These are phyloP conservation scores for Sterrhoptilus dennistouni DNA, from an alignment of 2,113 vertebrate genomes.

Conservation along the genomic window DNA sequence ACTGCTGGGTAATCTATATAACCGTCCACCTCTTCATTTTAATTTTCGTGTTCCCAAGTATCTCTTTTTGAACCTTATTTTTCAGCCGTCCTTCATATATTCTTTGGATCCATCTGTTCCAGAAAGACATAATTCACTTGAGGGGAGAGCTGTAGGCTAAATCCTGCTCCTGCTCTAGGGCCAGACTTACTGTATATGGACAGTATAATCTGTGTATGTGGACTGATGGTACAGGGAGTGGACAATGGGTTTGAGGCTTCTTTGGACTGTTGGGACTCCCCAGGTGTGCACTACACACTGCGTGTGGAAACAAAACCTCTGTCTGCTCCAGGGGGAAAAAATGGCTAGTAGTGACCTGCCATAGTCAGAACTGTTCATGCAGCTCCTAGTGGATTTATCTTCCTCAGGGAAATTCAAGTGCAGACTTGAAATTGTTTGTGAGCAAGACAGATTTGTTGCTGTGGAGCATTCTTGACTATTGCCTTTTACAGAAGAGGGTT, in stretches of 20 bases:
- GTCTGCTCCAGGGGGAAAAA: neutral
- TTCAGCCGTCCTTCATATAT: neutral
- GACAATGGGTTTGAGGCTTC: neutral
- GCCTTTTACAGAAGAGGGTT: neutral
- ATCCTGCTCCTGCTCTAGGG: neutral
- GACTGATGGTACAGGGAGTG: neutral
- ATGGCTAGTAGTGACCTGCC: constrained; percentile 9
- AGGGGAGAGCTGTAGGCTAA: neutral
- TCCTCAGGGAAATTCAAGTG: constrained; percentile 25
- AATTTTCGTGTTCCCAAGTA: neutral
- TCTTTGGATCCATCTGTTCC: neutral
- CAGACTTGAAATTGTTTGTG: constrained; percentile 14
- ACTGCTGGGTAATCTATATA: neutral
- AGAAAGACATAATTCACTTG: neutral
- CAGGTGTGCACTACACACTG: neutral
- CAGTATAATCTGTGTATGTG: neutral
- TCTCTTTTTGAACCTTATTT: neutral
- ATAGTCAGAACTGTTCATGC: neutral
- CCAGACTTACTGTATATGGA: neutral
- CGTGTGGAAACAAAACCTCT: neutral
- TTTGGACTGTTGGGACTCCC: neutral
- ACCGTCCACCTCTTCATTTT: neutral
- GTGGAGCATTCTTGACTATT: neutral
- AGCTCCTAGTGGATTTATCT: neutral
- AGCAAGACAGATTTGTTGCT: neutral